These are phyloP conservation scores for Drosophila lini DNA, from an alignment of 1,140 invertebrate species.

Conservation along the genomic window DNA sequence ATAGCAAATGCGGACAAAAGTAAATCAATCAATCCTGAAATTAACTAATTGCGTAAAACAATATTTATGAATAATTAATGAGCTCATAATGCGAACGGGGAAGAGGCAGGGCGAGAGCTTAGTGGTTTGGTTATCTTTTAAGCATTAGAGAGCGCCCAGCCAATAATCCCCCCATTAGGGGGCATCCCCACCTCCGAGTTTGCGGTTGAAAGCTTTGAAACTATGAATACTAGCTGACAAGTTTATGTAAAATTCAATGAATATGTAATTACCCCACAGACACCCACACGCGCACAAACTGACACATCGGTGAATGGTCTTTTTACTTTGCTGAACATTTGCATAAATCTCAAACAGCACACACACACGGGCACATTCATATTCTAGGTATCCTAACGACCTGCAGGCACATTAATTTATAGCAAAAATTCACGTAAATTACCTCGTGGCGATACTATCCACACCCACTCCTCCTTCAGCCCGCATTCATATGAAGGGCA, in stretches of 20 bases:
- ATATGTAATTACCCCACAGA: constrained; percentile 22
- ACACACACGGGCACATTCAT: constrained; percentile 6
- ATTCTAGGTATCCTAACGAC: constrained; percentile 25
- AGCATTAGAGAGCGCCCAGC: neutral
- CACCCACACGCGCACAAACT: neutral
- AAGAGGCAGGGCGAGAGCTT: neutral
- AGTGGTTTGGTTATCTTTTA: constrained; percentile 11
- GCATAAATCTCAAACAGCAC: constrained; percentile 18
- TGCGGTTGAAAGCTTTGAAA: constrained; percentile 1
- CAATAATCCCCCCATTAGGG: constrained; percentile 13
- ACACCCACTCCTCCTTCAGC: neutral
- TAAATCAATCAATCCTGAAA: constrained; percentile 19
- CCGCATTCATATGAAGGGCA: constrained; percentile 36
- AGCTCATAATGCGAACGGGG: constrained; percentile 11
- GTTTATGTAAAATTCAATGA: constrained; percentile 20
- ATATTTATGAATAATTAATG: constrained; percentile 23
- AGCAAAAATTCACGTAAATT: constrained; percentile 63
- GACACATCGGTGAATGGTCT: constrained; percentile 14
- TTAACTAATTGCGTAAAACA: constrained; percentile 24
- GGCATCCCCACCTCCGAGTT: neutral
- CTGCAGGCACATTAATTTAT: constrained; percentile 58
- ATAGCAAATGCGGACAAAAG: constrained; percentile 5
- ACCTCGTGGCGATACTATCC: constrained; percentile 37
- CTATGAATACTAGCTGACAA: constrained; percentile 20
- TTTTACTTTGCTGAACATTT: constrained; percentile 14